A percentile compares a stretch with the other conserved stretches of the same genome.
phyloP scores from a whole-genome alignment of 2,888 invertebrate species.

The Dasypogon diadema region DNA sequence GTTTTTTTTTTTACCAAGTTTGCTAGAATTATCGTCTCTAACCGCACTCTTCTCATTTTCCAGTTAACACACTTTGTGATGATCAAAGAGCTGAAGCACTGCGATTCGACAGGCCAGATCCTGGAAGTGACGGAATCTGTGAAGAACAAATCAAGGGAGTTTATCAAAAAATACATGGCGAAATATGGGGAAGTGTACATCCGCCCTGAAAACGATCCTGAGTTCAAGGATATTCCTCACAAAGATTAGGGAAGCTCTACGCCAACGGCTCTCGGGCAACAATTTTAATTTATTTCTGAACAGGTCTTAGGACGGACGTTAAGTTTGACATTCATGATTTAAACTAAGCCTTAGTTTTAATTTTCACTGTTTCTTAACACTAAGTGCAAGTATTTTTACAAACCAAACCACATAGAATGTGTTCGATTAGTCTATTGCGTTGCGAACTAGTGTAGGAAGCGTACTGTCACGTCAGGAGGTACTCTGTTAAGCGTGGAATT shows the following conservation, averaged over 20 bases:
- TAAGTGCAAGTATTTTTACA: slow-evolving; percentile 37
- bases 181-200: slow-evolving; percentile 87
- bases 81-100: slow-evolving; percentile 94
- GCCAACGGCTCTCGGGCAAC: background rate
- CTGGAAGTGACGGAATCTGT: slow-evolving; percentile 71
- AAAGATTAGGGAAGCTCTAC: slow-evolving; percentile 5
- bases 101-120: slow-evolving; percentile 73
- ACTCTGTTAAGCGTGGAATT: background rate
- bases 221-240: slow-evolving; percentile 49
- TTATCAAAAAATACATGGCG: slow-evolving; percentile 95
- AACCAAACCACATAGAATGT: slow-evolving; percentile 49
- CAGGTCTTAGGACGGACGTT: background rate
- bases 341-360: background rate
- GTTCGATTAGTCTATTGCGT: slow-evolving; percentile 17
- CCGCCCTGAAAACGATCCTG: slow-evolving; percentile 49
- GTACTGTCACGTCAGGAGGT: background rate
- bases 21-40: no score
- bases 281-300: background rate
- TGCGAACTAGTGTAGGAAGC: background rate
- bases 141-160: slow-evolving; percentile 94
- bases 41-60: slow-evolving; percentile 55
- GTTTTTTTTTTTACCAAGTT: no score
- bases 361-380: background rate
- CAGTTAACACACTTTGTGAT: slow-evolving; percentile 96
- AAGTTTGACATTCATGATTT: background rate